Percentiles rank a stretch among this genome's conserved stretches.
phyloP scores from a whole-genome alignment of 1,140 invertebrate genomes.

The Dendrolimus kikuchii region DNA sequence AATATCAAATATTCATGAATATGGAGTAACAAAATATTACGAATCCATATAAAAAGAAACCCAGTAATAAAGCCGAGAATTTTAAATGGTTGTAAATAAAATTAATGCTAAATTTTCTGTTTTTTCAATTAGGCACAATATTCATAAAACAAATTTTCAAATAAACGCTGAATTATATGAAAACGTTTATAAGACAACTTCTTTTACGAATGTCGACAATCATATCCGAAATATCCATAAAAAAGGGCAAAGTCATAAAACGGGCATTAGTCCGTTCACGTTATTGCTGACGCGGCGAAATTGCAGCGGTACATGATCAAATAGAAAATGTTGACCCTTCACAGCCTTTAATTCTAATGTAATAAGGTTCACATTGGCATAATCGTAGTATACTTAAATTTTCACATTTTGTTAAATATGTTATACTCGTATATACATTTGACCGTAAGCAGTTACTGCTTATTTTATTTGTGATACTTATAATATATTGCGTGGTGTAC shows the following conservation, averaged over 20 bases:
- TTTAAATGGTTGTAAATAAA: no score
- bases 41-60: no score
- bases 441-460: no score
- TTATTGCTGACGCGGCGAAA: slow-evolving; percentile 31
- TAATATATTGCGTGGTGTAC: no score
- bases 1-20: no score
- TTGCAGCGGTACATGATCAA: slow-evolving; percentile 9
- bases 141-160: not conserved
- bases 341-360: slow-evolving; percentile 11
- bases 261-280: slow-evolving; percentile 42
- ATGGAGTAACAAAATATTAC: no score
- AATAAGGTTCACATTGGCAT: slow-evolving; percentile 8
- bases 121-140: no score
- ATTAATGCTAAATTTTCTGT: no score
- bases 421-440: no score
- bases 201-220: slow-evolving; percentile 38
- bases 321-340: slow-evolving; percentile 15
- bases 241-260: slow-evolving; percentile 44
- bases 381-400: slow-evolving; percentile 1
- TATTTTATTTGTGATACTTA: no score
- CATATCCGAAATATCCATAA: slow-evolving; percentile 50
- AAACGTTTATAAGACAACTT: slow-evolving; percentile 23
- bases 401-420: slow-evolving; percentile 5
- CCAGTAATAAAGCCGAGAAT: no score
- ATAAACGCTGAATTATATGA: slow-evolving; percentile 13